Evolutionary conservation across 2,888 invertebrate genomes (phyloP), one percentile per base, ranked within the genome.

Genomic region (Melikaiella ostensackeni): DNA sequence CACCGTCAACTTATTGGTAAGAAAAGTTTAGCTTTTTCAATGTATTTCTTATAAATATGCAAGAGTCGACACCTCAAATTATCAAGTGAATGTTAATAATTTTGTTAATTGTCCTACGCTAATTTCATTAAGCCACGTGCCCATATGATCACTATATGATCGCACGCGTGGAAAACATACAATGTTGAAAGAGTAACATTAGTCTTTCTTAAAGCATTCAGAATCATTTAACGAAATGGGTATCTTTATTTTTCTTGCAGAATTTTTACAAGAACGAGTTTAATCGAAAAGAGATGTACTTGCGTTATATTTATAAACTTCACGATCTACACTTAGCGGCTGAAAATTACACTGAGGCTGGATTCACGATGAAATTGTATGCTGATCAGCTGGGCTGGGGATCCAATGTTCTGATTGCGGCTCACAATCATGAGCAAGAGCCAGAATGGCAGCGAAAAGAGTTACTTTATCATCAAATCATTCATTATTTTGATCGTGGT

Each of bases 211-310:
- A 27, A 42, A 46, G 16, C 35, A 13, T 46, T 16, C 38, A 27
- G 27, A 24, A 75, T 38, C 61, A n/a, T 63, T 46, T 13, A 30
- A 33, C 5, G 24, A 62, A 33, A 86, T 88, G 87, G 85, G 86
- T n/a, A 38, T 86, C 9, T 78, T 59, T 82, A 24, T 70, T 84
- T 13, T 83, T 83, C 50, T 63, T 88, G 46, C 93, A 97, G 96
- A 98, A 98, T 89, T 99, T 98, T 91, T 98, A 98, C 93, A 98
- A 98, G 91, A 97, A 97, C 90, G 98, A 98, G 92, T 97, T 98
- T 84, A 97, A 98, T 88, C 94, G 98, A 33, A 97, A 98, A 87
- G 98, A 98, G 92, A 98, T 98, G 97, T 99, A 98, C 92, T 92
- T 98, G 74, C 95, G 97, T 75, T 99, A 99, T 92, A 98, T 99